Base-by-base conservation (phyloP, 2,113 vertebrate species). In the Amphiprion percula region DNA sequence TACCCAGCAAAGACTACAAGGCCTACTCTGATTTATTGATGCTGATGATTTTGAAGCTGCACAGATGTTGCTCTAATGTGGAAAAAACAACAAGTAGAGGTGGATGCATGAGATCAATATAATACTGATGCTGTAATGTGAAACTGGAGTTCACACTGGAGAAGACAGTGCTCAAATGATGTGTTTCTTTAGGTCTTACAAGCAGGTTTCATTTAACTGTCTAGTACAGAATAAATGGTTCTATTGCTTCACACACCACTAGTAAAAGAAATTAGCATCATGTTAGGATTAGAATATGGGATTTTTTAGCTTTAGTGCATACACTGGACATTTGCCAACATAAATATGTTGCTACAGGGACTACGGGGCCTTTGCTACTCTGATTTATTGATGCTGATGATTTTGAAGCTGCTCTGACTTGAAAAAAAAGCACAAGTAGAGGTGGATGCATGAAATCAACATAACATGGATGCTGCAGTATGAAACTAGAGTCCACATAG, bases 361-460 rank as follows among this genome's bases (percentile, higher is more conserved):
- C 54, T 54, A 1, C 21, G 61, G 19, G 55, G 33, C 74, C 55
- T 37, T 6, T 30, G 30, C 30, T 30, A 10, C 33, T 37, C 7
- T 37, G 33, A 37, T 10, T 37, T 37, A 37, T 65, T 64, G 21
- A 65, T 67, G 54, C 8, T 37, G 41, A 55, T 58, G 21, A 54
- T 54, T 71, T 4, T 66, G 37, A 78, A 39, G 59, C 56, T 80
- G 62, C 62, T 47, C 67, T 73, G 52, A 80, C 67, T 37, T 77
- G 11, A 56, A 44, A 68, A 1, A 52, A 19, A 19, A 52, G n/a
- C 3, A 21, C 10, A 2, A 60, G 30, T 2, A 63, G 37, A 72
- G 28, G 68, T n/a, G 67, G 39, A 64, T 28, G 37, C 7, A 39
- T 60, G 60, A 50, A 33, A 71, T 72, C 41, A 54, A 37, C 55